These are phyloP conservation scores for Drosophila ezoana DNA, from an alignment of 2,888 invertebrate genomes.

Conservation along the genomic window DNA sequence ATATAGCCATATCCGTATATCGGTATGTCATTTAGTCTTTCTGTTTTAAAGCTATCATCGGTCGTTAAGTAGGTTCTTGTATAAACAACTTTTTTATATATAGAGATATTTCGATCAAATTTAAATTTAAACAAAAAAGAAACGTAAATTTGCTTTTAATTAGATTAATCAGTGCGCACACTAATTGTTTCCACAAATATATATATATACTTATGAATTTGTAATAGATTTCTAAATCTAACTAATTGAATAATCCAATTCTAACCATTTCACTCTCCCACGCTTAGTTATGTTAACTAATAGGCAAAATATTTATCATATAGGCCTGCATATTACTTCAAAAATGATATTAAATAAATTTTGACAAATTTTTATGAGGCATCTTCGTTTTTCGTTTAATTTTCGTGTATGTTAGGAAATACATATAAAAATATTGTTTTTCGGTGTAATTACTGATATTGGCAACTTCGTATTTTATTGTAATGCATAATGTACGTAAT, in stretches of 20 bases:
- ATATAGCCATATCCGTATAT: no score
- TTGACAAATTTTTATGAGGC: constrained; percentile 44
- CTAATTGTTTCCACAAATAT: constrained; percentile 45
- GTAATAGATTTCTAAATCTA: constrained; percentile 36
- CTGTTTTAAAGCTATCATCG: no score
- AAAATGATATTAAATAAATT: constrained; percentile 42
- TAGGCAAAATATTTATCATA: not conserved
- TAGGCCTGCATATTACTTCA: constrained; percentile 37
- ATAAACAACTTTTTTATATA: no score
- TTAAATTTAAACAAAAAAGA: constrained; percentile 1
- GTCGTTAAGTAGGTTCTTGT: no score
- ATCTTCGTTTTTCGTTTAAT: constrained; percentile 38
- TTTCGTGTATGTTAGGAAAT: constrained; percentile 55
- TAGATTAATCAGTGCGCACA: constrained; percentile 61
- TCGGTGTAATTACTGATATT: constrained; percentile 74
- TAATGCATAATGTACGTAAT: constrained; percentile 61
- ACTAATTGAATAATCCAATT: constrained; percentile 27
- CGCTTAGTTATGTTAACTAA: constrained; percentile 9
- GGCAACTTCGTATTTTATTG: constrained; percentile 68
- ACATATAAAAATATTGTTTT: constrained; percentile 64
- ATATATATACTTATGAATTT: constrained; percentile 51
- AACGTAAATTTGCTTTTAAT: constrained; percentile 46
- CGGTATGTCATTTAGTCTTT: no score
- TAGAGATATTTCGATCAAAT: no score
- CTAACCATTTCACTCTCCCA: constrained; percentile 17